Conservation (phyloP, 2,113 vertebrate species). For the Eurypyga helias region DNA sequence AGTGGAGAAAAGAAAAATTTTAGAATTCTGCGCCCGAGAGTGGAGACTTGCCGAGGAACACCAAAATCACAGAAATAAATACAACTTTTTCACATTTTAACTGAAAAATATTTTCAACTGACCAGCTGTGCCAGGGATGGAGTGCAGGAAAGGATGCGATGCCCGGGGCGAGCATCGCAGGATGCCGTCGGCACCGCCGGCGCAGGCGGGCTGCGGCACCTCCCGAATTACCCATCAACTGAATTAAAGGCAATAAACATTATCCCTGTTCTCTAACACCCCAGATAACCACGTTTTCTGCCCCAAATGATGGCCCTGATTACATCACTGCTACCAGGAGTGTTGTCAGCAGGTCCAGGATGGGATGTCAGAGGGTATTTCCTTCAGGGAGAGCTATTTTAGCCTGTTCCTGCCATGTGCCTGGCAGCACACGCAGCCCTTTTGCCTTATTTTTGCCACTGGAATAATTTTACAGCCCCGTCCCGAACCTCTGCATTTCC, state of each 20-base stretch:
- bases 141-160: not conserved
- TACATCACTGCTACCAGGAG: not conserved
- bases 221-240: fast-evolving
- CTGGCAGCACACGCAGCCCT: fast-evolving
- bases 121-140: not conserved
- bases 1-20: not conserved
- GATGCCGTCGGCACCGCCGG: fast-evolving
- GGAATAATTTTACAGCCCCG: not conserved
- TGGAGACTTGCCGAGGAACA: fast-evolving
- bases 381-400: not conserved
- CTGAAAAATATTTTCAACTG: not conserved
- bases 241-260: not conserved
- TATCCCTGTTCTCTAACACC: not conserved
- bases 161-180: fast-evolving
- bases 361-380: fast-evolving
- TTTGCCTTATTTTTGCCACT: not conserved
- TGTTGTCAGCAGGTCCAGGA: fast-evolving
- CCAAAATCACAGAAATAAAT: not conserved
- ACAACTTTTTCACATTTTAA: fast-evolving
- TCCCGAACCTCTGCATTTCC: fast-evolving
- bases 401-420: fast-evolving
- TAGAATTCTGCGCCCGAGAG: not conserved
- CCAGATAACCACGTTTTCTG: fast-evolving
- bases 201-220: not conserved
- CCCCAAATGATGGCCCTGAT: fast-evolving